Conservation (phyloP, 2,888 invertebrate genomes). For the Philaethria dido region DNA sequence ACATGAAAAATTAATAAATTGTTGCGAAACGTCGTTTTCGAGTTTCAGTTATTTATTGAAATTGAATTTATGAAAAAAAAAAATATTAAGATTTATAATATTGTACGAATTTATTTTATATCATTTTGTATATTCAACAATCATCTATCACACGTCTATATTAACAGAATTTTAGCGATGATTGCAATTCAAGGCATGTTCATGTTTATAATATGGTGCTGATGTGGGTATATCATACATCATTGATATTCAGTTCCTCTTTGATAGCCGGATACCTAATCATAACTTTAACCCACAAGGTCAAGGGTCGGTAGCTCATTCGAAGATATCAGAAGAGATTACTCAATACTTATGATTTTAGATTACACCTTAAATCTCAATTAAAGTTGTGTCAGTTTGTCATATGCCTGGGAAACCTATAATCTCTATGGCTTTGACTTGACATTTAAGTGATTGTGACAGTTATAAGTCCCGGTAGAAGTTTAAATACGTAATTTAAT, state of each 20-base stretch:
- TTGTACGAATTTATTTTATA: too few species aligned
- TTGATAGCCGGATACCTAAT: background rate
- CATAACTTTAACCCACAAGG: slow-evolving; percentile 1
- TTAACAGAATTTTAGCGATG: background rate
- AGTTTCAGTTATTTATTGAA: too few species aligned
- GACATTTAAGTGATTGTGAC: slow-evolving; percentile 10
- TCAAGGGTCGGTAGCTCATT: background rate
- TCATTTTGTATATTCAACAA: too few species aligned
- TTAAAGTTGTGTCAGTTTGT: slow-evolving; percentile 18
- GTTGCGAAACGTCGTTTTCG: too few species aligned
- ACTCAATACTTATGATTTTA: slow-evolving; percentile 12
- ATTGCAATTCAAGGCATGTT: background rate
- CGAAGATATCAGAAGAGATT: background rate
- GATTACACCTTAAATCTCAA: slow-evolving; percentile 14
- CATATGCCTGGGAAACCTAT: background rate
- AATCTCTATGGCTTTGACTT: slow-evolving; percentile 3
- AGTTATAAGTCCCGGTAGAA: background rate
- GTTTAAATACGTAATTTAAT: background rate
- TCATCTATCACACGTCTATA: background rate
- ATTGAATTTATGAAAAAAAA: too few species aligned
- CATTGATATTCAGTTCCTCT: slow-evolving; percentile 5
- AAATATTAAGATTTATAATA: too few species aligned
- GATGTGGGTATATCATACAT: background rate
- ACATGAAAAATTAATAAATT: too few species aligned
- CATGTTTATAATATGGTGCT: background rate